A percentile compares a stretch with the other conserved stretches of the same genome.
These are phyloP conservation scores for Macrosteles quadrilineatus DNA, from an alignment of 1,140 invertebrate genomes.

Conservation along the genomic window DNA sequence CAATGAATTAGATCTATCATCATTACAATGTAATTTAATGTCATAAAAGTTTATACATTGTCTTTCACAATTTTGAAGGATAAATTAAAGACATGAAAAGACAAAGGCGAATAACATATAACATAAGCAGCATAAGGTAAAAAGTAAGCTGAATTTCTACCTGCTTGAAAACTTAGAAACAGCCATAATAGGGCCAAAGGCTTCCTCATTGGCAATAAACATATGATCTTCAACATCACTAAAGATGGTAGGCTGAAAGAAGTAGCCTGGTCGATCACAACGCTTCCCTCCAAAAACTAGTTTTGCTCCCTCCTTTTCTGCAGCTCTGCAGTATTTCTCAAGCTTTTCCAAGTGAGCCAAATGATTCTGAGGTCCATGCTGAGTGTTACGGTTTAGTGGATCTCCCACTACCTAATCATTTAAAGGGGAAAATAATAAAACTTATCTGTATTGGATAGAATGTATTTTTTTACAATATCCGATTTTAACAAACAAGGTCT, in stretches of 20 bases:
- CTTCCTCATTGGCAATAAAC: conserved; percentile 91
- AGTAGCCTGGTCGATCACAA: conserved; percentile 74
- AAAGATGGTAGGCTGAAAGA: conserved; percentile 91
- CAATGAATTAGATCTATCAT: too few relatives aligned
- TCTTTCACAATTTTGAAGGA: too few relatives aligned
- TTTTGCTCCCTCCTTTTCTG: conserved; percentile 79
- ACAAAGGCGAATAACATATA: too few relatives aligned
- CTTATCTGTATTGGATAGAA: too few relatives aligned
- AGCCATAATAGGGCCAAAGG: conserved; percentile 96
- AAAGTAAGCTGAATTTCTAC: too few relatives aligned
- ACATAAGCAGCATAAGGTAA: too few relatives aligned
- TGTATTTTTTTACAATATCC: too few relatives aligned
- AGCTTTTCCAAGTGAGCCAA: conserved; percentile 87
- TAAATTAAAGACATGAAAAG: too few relatives aligned
- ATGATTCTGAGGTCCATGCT: conserved; percentile 95
- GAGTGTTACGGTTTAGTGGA: conserved; percentile 82
- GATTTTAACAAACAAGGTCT: too few relatives aligned
- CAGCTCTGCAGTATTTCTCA: conserved; percentile 67
- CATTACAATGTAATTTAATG: too few relatives aligned
- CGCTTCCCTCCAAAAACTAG: conserved; percentile 82
- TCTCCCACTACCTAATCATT: conserved; percentile 72
- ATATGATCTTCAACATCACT: conserved; percentile 88
- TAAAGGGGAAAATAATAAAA: too few relatives aligned
- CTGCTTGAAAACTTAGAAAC: conserved; percentile 85
- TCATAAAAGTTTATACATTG: too few relatives aligned